phyloP scores from a whole-genome alignment of 2,888 invertebrate genomes.

The Slavum lentiscoides region DNA sequence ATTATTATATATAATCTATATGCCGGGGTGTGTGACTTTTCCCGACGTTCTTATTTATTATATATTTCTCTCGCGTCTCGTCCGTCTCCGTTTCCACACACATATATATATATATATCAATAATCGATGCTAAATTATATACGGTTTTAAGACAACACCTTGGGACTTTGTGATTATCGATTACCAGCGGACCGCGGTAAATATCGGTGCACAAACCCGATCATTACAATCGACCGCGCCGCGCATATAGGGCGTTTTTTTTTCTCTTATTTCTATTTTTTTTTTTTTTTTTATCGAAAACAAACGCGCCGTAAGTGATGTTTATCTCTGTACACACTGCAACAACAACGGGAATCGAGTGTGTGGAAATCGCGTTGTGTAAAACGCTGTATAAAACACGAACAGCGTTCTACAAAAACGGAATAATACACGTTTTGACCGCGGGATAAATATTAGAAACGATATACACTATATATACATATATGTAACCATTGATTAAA shows the following conservation, averaged over 20 bases:
- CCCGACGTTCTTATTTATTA: background rate
- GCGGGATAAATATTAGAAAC: too few relatives aligned
- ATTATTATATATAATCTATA: background rate
- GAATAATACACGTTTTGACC: too few relatives aligned
- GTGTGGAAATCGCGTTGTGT: too few relatives aligned
- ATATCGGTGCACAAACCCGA: conserved; percentile 6
- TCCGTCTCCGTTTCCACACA: background rate
- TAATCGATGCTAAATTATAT: conserved; percentile 37
- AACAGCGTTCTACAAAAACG: too few relatives aligned
- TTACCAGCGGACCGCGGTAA: background rate
- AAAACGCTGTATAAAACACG: too few relatives aligned
- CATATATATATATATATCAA: conserved; percentile 16
- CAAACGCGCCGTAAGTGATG: too few relatives aligned
- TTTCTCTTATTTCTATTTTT: too few relatives aligned
- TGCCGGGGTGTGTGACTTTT: background rate
- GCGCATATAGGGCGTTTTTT: background rate
- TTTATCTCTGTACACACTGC: too few relatives aligned
- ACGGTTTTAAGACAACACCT: conserved; percentile 28
- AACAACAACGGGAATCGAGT: too few relatives aligned
- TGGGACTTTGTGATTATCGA: conserved; percentile 42
- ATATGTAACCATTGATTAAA: too few relatives aligned
- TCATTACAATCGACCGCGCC: conserved; percentile 38
- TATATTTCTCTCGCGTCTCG: too few relatives aligned
- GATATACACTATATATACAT: too few relatives aligned
- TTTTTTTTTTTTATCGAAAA: background rate